Base-by-base conservation (phyloP, 1,140 invertebrate species). In the Camponotus vicinus region DNA sequence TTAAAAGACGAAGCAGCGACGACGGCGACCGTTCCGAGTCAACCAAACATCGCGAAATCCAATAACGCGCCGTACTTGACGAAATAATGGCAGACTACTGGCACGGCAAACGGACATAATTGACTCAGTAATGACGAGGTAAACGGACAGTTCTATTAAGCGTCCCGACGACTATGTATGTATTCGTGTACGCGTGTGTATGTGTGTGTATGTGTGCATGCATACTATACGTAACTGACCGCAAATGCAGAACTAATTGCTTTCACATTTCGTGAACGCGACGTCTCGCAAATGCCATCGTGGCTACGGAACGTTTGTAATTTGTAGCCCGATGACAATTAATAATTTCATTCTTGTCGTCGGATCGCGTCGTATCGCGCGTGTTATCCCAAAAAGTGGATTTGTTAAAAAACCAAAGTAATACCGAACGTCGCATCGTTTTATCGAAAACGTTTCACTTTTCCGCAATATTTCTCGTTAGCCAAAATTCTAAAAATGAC, bases 71-170 rank as follows among this genome's bases (percentile, higher is more conserved):
- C 77, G 83, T 77, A 78, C 76, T 86, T 75, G 86, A 89, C 86
- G 82, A 89, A 90, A 89, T 89, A 90, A 90, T 89, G 86, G 64
- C 64, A 90, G 85, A 63, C 67, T 59, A 45, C 59, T 61, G 73
- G 80, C 69, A 78, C 77, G 80, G 77, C 85, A 70, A 88, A 80
- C 80, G 66, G 89, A 88, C 88, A 64, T 90, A 90, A 91, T 86
- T 90, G 89, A 90, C 89, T 84, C 40, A 73, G 57, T 88, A 90
- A 91, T 90, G 86, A 86, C 78, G 89, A 84, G 83, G 86, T 90
- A 87, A 88, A 90, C 89, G 83, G 75, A 91, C 89, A 82, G 86
- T 90, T 91, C 89, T 90, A 90, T 90, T 86, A 88, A 78, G 61
- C 88, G 77, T 34, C 77, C 77, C n/a, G 52, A 21, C 63, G 57